Evolutionary conservation across 2,888 invertebrate genomes (phyloP), one percentile per base, ranked within the genome.

Genomic region (Crocallis elinguaria): DNA sequence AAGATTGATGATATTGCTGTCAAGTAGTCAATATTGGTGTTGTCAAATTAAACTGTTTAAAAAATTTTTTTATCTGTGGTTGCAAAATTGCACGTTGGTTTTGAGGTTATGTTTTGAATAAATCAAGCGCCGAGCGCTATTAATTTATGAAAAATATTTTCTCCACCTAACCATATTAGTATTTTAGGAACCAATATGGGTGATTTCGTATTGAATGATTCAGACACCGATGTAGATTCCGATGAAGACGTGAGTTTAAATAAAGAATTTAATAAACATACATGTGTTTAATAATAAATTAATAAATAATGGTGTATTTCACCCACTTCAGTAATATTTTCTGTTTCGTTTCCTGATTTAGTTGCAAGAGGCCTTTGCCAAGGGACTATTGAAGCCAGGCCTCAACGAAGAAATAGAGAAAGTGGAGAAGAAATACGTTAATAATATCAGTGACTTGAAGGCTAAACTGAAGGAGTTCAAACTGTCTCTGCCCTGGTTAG

Each of bases 321-420:
- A 33, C 33, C 1, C 7, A 7, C 30, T 12, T 3, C 1, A 9
- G 4, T 13, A 25, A 21, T 39, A 4, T 49, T 43, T 35, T 42
- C 29, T 35, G 12, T 41, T 2, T 38, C 6, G 13, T 16, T 43
- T 44, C 43, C 43, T 59, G 8, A 36, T 58, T 45, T 75, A 98
- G 98, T 85, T 99, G 49, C 98, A 97, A 94, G 95, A 96, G 77
- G 98, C 98, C 0, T 97, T 98, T 81, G 95, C 95, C 0, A 94
- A 95, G 69, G 98, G 98, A 0, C 91, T 95, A 45, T 75, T 99
- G 0, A 97, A 98, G 77, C 96, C 98, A 0, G 98, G 98, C 1
- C 84, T 98, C 0, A 97, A 98, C 82, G 92, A 94, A 64, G 93
- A 94, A 69, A 86, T 94, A 44, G 90, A 93, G 64, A 86, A 88